phyloP scores from a whole-genome alignment of 1,140 invertebrate species.

The Hycleus cichorii region DNA sequence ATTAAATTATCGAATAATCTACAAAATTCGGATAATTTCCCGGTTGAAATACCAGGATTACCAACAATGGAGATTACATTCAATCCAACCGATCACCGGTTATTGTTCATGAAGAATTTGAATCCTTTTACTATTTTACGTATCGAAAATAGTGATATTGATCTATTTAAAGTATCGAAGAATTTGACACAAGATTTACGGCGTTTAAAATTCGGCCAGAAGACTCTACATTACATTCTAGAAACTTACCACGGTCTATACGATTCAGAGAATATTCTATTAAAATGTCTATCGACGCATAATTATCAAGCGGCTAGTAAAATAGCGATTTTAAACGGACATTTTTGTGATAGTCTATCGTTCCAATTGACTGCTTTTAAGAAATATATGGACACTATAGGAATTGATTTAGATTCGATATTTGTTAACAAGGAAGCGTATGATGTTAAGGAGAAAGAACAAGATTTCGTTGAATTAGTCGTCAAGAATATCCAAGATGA shows the following conservation, averaged over 20 bases:
- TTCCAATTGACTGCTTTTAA: slow-evolving; percentile 42
- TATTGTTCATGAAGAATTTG: slow-evolving; percentile 26
- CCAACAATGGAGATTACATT: slow-evolving; percentile 38
- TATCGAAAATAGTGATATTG: slow-evolving; percentile 24
- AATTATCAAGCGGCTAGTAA: slow-evolving; percentile 44
- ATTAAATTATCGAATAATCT: slow-evolving; percentile 42
- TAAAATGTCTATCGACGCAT: slow-evolving; percentile 38
- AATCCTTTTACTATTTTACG: slow-evolving; percentile 20
- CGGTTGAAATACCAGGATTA: slow-evolving; percentile 37
- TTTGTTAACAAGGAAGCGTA: slow-evolving; percentile 21
- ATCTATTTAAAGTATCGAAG: background rate
- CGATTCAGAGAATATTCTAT: slow-evolving; percentile 36
- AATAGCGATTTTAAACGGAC: slow-evolving; percentile 39
- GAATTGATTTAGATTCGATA: slow-evolving; percentile 24
- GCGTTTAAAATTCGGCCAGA: slow-evolving; percentile 29
- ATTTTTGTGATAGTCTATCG: slow-evolving; percentile 42
- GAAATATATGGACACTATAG: slow-evolving; percentile 25
- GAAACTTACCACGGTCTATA: slow-evolving; percentile 39
- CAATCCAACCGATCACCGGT: slow-evolving; percentile 26
- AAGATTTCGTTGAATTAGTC: slow-evolving; percentile 26
- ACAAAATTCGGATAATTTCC: slow-evolving; percentile 40
- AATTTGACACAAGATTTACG: slow-evolving; percentile 27
- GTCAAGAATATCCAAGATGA: slow-evolving; percentile 29
- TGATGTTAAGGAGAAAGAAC: slow-evolving; percentile 24
- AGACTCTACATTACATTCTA: slow-evolving; percentile 40